A percentile compares a stretch with the other conserved stretches of the same genome.
Conservation (phyloP, 1,140 invertebrate species). For the Drosophila guanche region DNA sequence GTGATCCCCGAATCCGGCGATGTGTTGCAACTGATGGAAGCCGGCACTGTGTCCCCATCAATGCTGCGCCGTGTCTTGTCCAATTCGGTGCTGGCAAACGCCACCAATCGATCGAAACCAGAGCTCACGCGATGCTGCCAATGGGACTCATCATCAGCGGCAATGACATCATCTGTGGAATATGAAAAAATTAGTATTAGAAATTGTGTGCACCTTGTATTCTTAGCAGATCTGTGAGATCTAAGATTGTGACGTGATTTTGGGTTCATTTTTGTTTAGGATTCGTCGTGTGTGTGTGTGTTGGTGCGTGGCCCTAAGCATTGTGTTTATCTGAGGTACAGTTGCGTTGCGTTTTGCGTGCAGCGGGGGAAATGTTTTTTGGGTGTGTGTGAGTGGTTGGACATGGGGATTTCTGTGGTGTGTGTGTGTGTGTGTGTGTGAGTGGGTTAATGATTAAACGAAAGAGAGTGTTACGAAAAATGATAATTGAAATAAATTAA, state of each 20-base stretch:
- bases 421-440: slow-evolving; percentile 28
- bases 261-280: slow-evolving; percentile 4
- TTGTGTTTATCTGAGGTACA: slow-evolving; percentile 21
- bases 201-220: neutral
- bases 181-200: slow-evolving; percentile 5
- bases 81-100: slow-evolving; percentile 93
- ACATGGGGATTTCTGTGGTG: slow-evolving; percentile 10
- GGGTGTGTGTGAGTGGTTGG: slow-evolving; percentile 21
- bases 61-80: slow-evolving; percentile 90
- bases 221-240: neutral
- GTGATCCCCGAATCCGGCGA: slow-evolving; percentile 90
- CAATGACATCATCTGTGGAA: slow-evolving; percentile 80
- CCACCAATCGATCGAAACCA: slow-evolving; percentile 92
- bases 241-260: slow-evolving; percentile 12
- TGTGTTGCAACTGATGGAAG: slow-evolving; percentile 86
- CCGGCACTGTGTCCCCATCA: slow-evolving; percentile 85
- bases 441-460: slow-evolving; percentile 30
- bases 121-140: slow-evolving; percentile 93
- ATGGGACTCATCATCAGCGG: slow-evolving; percentile 86
- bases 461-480: slow-evolving; percentile 35
- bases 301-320: slow-evolving; percentile 9
- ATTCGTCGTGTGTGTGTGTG: slow-evolving; percentile 19
- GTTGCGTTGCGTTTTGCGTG: slow-evolving; percentile 43
- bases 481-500: slow-evolving; percentile 42
- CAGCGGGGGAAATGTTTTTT: slow-evolving; percentile 19